phyloP scores from a whole-genome alignment of 2,113 vertebrate genomes.

The Beaufortia kweichowensis region DNA sequence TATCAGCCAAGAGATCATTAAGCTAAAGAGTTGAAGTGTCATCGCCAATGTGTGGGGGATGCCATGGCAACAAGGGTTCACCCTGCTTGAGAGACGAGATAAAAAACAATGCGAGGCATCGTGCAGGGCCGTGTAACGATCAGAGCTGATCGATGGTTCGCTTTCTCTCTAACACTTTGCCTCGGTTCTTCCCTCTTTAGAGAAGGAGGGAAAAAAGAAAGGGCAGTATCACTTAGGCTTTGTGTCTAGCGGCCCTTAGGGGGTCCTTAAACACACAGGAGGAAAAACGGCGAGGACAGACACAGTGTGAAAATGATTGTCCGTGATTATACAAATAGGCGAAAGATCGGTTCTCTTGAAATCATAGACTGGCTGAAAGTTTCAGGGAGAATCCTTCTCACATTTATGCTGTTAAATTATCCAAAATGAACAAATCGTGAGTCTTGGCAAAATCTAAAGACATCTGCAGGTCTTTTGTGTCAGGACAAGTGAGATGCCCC shows the following conservation, averaged over 20 bases:
- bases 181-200: slow-evolving; percentile 43
- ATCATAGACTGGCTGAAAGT: slow-evolving; percentile 47
- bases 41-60: slow-evolving; percentile 72
- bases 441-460: not conserved
- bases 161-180: slow-evolving; percentile 37
- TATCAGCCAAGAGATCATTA: slow-evolving; percentile 84
- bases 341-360: slow-evolving; percentile 33
- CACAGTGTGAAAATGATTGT: slow-evolving; percentile 39
- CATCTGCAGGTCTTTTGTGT: slow-evolving; percentile 17
- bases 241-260: slow-evolving; percentile 43
- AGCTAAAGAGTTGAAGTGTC: slow-evolving; percentile 80
- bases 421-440: not conserved
- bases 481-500: not conserved
- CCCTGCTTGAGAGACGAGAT: slow-evolving; percentile 74
- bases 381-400: slow-evolving; percentile 31
- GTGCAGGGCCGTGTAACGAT: slow-evolving; percentile 70
- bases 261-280: slow-evolving; percentile 50
- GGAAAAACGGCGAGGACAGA: slow-evolving; percentile 23
- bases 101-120: slow-evolving; percentile 75
- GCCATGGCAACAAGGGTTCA: slow-evolving; percentile 79
- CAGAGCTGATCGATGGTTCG: slow-evolving; percentile 73
- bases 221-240: slow-evolving; percentile 53
- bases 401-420: slow-evolving; percentile 17
- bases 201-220: slow-evolving; percentile 44
- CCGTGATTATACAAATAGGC: slow-evolving; percentile 28